These are phyloP conservation scores for Artemia sinica DNA, from an alignment of 2,888 invertebrate genomes.

Conservation along the genomic window DNA sequence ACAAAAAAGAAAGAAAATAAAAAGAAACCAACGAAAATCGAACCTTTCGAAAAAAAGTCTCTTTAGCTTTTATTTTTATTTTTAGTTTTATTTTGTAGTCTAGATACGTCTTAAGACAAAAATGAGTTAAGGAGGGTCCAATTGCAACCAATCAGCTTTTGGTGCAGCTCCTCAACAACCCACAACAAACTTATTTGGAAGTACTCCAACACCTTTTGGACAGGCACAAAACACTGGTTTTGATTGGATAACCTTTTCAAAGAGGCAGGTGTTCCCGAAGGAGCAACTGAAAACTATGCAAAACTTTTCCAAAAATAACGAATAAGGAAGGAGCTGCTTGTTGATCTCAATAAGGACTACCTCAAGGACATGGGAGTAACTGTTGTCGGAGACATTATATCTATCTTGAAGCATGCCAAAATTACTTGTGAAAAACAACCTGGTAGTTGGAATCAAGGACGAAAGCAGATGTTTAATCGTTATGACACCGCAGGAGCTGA, in stretches of 20 bases:
- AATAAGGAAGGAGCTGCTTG: conserved; percentile 65
- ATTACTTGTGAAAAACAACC: conserved; percentile 37
- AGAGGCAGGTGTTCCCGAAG: conserved; percentile 60
- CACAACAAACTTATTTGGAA: conserved; percentile 33
- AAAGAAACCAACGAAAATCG: too few relatives aligned
- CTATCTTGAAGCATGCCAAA: conserved; percentile 45
- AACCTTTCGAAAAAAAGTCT: too few relatives aligned
- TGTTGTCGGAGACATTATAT: conserved; percentile 41
- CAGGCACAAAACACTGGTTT: conserved; percentile 9
- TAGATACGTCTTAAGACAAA: too few relatives aligned
- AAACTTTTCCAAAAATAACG: conserved; percentile 69
- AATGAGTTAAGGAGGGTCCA: too few relatives aligned
- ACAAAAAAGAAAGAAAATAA: too few relatives aligned
- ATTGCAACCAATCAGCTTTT: too few relatives aligned
- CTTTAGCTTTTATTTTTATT: too few relatives aligned
- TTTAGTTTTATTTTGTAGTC: too few relatives aligned
- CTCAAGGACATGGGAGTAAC: conserved; percentile 71
- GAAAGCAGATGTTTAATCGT: too few relatives aligned
- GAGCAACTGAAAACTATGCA: conserved; percentile 63
- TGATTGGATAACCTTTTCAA: conserved; percentile 69
- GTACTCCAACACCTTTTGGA: conserved; percentile 19
- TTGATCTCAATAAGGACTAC: conserved; percentile 70
- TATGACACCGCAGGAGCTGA: not conserved
- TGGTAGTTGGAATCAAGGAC: too few relatives aligned
- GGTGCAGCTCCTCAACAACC: conserved; percentile 29